Base-by-base conservation (phyloP, 1,140 invertebrate genomes). In the Cotesia glomerata region DNA sequence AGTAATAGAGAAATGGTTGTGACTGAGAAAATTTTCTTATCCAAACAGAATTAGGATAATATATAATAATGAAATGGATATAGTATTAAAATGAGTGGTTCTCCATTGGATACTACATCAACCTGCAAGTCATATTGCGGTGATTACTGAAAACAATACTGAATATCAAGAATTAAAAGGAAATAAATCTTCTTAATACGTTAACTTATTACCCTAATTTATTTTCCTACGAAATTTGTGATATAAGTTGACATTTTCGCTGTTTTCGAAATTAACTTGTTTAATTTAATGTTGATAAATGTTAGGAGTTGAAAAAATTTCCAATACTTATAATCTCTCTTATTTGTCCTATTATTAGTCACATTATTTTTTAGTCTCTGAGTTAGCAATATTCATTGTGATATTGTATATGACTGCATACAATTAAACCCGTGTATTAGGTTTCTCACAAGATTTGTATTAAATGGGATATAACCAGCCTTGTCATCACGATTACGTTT, bases 181-280 rank as follows among this genome's bases (percentile, higher is more conserved):
- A 63, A 45, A 67, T 36, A 52, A 63, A 63, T 58, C 65, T 69
- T 75, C 76, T 77, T 79, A 75, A 72, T 77, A 79, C 79, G 79
- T 79, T 79, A 80, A 80, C 79, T 79, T 75, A 76, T 77, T 74
- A 61, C 67, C 68, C 63, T n/a, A 39, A 65, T 62, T 49, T 68
- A 76, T 73, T 69, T 69, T 76, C 45, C 70, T 45, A 45, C 3
- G 8, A 3, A 45, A 45, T 9, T 45, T 45, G 11, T 45, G 39
- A 45, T 9, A 45, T 7, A 9, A 9, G 39, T 11, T 45, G 3
- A 45, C 5, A 45, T 5, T 45, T 45, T 26, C 2, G 3, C 1
- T 26, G 26, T 26, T 26, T 26, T 26, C 26, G 26, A 1, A 26
- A 26, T 26, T 2, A 26, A 26, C 26, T 26, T 26, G 1, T 26